Percentiles rank a stretch among this genome's conserved stretches.
These are phyloP conservation scores for Ophonus ardosiacus DNA, from an alignment of 2,888 invertebrate genomes.

Conservation along the genomic window DNA sequence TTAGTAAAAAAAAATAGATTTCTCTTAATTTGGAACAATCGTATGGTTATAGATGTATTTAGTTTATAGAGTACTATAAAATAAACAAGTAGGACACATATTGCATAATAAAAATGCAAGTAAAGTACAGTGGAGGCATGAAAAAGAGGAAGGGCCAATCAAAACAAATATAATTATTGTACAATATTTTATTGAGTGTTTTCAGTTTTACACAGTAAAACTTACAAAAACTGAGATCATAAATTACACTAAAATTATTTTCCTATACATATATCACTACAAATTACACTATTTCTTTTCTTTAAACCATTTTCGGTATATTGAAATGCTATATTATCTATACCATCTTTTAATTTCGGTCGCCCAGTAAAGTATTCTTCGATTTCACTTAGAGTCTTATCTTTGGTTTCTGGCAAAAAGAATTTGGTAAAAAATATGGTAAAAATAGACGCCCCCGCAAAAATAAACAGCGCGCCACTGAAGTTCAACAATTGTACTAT, in stretches of 20 bases:
- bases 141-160: too few relatives aligned
- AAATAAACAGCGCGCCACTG: conserved; percentile 82
- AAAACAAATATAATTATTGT: neutral
- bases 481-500: conserved; percentile 79
- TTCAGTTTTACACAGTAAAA: conserved; percentile 33
- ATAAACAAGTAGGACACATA: conserved; percentile 28
- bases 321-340: conserved; percentile 67
- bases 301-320: conserved; percentile 65
- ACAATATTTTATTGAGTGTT: neutral
- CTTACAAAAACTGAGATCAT: neutral
- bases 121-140: neutral
- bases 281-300: conserved; percentile 19
- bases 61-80: neutral
- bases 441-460: conserved; percentile 79
- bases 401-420: conserved; percentile 84
- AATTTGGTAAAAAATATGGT: conserved; percentile 81
- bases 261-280: conserved; percentile 30
- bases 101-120: neutral
- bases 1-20: neutral
- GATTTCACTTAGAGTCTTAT: conserved; percentile 83
- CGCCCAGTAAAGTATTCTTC: conserved; percentile 78
- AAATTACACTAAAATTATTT: conserved; percentile 1
- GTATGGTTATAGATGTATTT: neutral
- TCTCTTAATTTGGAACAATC: neutral
- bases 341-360: conserved; percentile 71